Percentiles rank a stretch among this genome's conserved stretches.
These are phyloP conservation scores for Phalloptychus januarius DNA, from an alignment of 2,797 vertebrate species.

Conservation along the genomic window DNA sequence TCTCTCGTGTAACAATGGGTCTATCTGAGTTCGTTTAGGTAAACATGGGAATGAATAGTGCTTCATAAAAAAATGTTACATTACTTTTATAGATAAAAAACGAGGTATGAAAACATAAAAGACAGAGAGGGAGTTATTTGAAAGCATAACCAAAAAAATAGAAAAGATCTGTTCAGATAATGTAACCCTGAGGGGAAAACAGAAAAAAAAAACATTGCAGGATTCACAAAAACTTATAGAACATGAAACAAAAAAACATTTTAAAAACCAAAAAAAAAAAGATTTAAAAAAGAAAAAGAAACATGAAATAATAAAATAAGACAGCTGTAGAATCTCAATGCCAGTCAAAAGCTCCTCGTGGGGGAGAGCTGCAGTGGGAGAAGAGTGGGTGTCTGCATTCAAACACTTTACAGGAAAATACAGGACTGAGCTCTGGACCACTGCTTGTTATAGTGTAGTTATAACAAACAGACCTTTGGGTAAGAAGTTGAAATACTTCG, in stretches of 20 bases:
- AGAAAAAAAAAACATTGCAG: background rate
- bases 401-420: background rate
- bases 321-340: background rate
- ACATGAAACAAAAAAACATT: background rate
- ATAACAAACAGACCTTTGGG: background rate
- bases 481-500: too few species aligned
- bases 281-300: background rate
- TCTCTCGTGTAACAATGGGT: background rate
- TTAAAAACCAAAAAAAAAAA: background rate
- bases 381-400: background rate
- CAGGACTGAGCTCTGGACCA: background rate
- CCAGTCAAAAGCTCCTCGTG: background rate
- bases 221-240: background rate
- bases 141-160: background rate
- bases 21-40: background rate
- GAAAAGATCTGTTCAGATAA: background rate
- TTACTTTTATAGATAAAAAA: background rate
- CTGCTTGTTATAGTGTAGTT: background rate
- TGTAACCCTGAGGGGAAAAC: background rate
- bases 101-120: background rate
- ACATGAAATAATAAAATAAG: background rate
- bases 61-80: background rate
- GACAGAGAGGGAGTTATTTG: background rate
- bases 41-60: background rate
- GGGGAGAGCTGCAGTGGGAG: background rate